Conservation (phyloP, 2,797 vertebrate species). For the Botia almorhae region DNA sequence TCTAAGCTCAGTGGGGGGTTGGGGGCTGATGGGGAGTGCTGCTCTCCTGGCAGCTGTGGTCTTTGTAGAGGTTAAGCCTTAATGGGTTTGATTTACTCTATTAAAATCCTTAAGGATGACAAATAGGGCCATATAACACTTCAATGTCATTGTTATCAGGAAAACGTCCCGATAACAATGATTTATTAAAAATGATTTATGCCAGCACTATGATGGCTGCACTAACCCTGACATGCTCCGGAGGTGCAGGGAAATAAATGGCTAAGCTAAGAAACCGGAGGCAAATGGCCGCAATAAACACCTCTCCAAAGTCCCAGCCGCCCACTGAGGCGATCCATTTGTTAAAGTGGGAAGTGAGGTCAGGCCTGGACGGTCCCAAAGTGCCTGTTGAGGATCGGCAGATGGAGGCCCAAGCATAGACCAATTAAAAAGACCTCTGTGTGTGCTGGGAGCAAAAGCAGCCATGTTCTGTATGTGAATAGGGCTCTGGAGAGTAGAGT, state of each 20-base stretch:
- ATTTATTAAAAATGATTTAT: slow-evolving; percentile 37
- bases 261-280: slow-evolving; percentile 48
- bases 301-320: slow-evolving; percentile 24
- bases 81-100: slow-evolving; percentile 59
- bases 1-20: background rate
- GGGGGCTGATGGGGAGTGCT: background rate
- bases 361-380: slow-evolving; percentile 30
- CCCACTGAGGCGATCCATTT: slow-evolving; percentile 21
- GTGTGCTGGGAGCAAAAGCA: background rate
- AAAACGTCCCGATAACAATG: slow-evolving; percentile 17
- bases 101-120: slow-evolving; percentile 51
- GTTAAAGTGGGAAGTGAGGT: slow-evolving; percentile 49
- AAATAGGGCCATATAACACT: slow-evolving; percentile 52
- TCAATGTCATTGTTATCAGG: slow-evolving; percentile 57
- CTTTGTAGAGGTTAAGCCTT: slow-evolving; percentile 31
- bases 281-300: slow-evolving; percentile 50
- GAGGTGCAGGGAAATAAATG: slow-evolving; percentile 56
- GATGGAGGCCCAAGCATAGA: slow-evolving; percentile 21
- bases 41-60: background rate
- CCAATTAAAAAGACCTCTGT: slow-evolving; percentile 43
- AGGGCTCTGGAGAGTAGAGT: background rate
- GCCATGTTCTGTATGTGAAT: background rate
- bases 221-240: slow-evolving; percentile 53
- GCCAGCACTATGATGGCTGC: slow-evolving; percentile 29
- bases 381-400: slow-evolving; percentile 27